Evolutionary conservation across 2,888 invertebrate genomes (phyloP), one percentile per base, ranked within the genome.

Genomic region (Celastrina argiolus): DNA sequence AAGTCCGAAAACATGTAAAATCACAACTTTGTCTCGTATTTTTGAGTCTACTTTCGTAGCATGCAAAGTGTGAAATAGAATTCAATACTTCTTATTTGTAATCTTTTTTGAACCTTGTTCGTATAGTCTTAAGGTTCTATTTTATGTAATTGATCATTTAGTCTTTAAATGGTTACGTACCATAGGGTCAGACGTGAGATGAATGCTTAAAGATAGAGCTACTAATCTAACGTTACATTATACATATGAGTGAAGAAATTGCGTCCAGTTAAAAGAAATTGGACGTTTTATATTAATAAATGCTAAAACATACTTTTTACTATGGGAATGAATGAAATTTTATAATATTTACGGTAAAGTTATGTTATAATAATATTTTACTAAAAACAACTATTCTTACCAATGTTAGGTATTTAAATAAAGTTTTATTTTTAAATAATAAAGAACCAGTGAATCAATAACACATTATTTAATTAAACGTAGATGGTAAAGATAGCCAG

Each of bases 161-260:
- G 65, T 67, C 58, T 66, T 66, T 66, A 64, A 66, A 68, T 56
- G 66, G 66, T 65, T 66, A 68, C 71, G 51, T 56, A 68, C 71
- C 67, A 73, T 72, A 68, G 75, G 80, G 80, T 78, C 79, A 76
- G 65, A 68, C 82, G 79, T 81, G 82, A 74, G 67, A 69, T 36
- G 82, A 79, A 83, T 82, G 77, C 74, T 73, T 71, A 71, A 76
- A 75, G 70, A 69, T 73, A 77, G 76, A 76, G 74, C 59, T 51
- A 39, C 61, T 61, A 39, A 34, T 61, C 61, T 16, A 61, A 36
- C 36, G 34, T 34, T 59, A 59, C 31, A n/a, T n/a, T n/a, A n/a
- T n/a, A n/a, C n/a, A 59, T 31, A 16, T 31, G 31, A 59, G 34
- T 34, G 51, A 51, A 22, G 51, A 51, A 51, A 51, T 51, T 22